These are phyloP conservation scores for Drosophila sulfurigaster DNA, from an alignment of 1,140 invertebrate species.

Conservation along the genomic window DNA sequence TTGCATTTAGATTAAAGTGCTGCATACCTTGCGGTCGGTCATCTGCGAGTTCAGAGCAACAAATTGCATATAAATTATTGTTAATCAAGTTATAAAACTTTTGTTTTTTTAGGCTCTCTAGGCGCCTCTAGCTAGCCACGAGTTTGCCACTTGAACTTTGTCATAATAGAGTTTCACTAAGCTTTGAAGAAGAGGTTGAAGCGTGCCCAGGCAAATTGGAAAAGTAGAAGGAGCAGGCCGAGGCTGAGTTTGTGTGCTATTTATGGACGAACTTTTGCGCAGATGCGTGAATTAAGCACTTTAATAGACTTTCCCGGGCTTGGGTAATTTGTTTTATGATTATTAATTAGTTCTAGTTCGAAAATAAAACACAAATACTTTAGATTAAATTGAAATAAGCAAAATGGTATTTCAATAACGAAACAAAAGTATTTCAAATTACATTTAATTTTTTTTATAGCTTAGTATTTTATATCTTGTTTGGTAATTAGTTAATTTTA, in stretches of 20 bases:
- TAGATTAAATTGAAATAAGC: no score
- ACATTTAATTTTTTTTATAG: no score
- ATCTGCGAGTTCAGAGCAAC: slow-evolving; percentile 6
- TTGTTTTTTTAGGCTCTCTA: slow-evolving; percentile 11
- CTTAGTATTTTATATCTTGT: no score
- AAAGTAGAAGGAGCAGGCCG: neutral
- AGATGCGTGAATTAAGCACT: slow-evolving; percentile 15
- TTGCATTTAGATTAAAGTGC: slow-evolving; percentile 32
- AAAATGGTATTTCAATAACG: no score
- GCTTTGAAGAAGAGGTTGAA: neutral
- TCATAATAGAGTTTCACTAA: slow-evolving; percentile 37
- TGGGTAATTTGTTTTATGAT: neutral
- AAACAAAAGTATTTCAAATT: no score
- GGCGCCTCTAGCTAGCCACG: slow-evolving; percentile 9
- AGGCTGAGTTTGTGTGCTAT: slow-evolving; percentile 7
- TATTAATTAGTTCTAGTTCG: neutral
- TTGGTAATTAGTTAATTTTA: neutral
- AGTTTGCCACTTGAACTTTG: slow-evolving; percentile 29
- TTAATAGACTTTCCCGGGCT: slow-evolving; percentile 16
- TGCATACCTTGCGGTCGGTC: slow-evolving; percentile 27
- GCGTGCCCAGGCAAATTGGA: no score
- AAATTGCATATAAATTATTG: slow-evolving; percentile 46
- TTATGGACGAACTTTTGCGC: slow-evolving; percentile 32
- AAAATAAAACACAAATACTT: neutral
- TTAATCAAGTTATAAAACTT: slow-evolving; percentile 28